Evolutionary conservation across 2,113 vertebrate species (phyloP).

Genomic region (Microtus montanus): DNA sequence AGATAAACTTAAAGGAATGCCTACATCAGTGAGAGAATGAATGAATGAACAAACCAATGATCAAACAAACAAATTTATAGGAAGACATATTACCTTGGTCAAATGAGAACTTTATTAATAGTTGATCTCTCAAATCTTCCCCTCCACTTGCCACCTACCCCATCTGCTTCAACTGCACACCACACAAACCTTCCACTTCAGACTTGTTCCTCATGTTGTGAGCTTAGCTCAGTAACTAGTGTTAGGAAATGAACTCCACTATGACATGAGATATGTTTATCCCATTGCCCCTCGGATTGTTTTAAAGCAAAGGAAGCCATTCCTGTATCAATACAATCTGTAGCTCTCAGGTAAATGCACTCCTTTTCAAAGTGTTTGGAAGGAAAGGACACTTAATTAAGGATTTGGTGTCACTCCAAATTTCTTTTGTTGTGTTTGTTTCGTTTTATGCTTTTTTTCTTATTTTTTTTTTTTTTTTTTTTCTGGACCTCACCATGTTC

Average conservation of each 20-base stretch:
- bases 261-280: neutral
- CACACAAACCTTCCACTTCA: neutral
- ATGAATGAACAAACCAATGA: no score
- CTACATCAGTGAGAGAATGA: neutral
- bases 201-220: neutral
- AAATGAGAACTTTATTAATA: neutral
- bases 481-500: neutral
- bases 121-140: neutral
- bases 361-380: slow-evolving; percentile 73
- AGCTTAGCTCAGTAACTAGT: neutral
- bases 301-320: slow-evolving; percentile 24
- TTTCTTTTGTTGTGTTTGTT: neutral
- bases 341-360: slow-evolving; percentile 71
- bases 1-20: neutral
- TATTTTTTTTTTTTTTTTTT: no score
- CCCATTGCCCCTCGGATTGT: neutral
- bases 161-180: neutral
- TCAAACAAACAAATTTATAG: neutral
- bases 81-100: neutral
- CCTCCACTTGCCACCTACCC: neutral
- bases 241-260: neutral
- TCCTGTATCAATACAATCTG: slow-evolving; percentile 51
- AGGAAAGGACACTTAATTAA: slow-evolving; percentile 78
- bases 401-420: slow-evolving; percentile 47
- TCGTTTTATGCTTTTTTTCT: neutral